phyloP scores from a whole-genome alignment of 2,888 invertebrate species.

The Cistogaster globosa region DNA sequence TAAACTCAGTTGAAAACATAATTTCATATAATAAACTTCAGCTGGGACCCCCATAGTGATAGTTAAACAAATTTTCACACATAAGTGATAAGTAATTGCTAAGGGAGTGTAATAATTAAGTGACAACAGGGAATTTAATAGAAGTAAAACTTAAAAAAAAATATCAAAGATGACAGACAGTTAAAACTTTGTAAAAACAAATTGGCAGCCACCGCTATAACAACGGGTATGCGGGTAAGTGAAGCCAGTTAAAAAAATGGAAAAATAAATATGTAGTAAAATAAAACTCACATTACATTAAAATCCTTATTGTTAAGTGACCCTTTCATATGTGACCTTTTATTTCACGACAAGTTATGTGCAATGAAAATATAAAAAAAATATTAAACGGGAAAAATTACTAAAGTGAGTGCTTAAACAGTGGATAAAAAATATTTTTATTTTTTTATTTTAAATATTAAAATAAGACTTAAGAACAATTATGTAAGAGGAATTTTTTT shows the following conservation, averaged over 20 bases:
- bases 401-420: too few relatives aligned
- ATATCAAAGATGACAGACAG: neutral
- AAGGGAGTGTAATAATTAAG: slow-evolving; percentile 55
- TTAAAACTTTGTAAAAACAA: neutral
- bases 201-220: neutral
- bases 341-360: neutral
- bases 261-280: neutral
- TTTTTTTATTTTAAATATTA: too few relatives aligned
- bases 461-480: too few relatives aligned
- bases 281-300: neutral
- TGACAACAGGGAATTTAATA: slow-evolving; percentile 37
- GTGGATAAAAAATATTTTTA: too few relatives aligned
- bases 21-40: slow-evolving; percentile 22
- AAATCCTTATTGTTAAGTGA: slow-evolving; percentile 38
- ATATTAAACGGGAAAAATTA: too few relatives aligned
- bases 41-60: slow-evolving; percentile 25
- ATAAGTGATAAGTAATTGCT: slow-evolving; percentile 68
- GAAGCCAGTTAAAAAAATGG: neutral
- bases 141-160: neutral
- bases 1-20: neutral
- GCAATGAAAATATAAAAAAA: neutral
- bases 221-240: neutral
- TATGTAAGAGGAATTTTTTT: too few relatives aligned
- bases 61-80: slow-evolving; percentile 67
- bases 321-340: slow-evolving; percentile 44